Evolutionary conservation across 2,888 invertebrate genomes (phyloP), one percentile per base, ranked within the genome.

Genomic region (Drosophila borborema): DNA sequence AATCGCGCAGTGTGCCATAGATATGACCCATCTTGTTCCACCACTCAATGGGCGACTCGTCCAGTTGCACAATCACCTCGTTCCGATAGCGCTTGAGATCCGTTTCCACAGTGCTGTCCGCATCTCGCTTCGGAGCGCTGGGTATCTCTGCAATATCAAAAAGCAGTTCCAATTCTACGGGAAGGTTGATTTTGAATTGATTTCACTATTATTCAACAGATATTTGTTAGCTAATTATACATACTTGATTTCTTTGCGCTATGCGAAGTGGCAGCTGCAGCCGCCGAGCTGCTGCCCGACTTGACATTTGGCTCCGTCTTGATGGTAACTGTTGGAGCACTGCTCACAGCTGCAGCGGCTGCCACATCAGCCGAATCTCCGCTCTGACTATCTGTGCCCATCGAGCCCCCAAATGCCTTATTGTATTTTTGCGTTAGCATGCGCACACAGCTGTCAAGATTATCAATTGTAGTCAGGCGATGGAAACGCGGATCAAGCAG

Each of bases 401-500:
- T 66, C 1, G 70, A 60, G 8, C 76, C 77, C 1, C 75, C 74
- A 51, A 91, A 87, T 5, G 63, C 64, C 68, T 91, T 89, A 53
- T 85, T 91, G 36, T 89, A 89, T 74, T 90, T 90, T 54, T 84
- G 80, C 18, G 84, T 89, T 43, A 92, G 72, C 70, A 89, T 86
- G 9, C 89, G 82, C 2, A 91, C 65, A 56, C 86, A 90, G 40
- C 74, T 82, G 6, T 73, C 84, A 5, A 88, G 68, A 59, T 91
- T 90, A 3, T 86, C 89, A 36, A 91, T 82, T 54, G 87, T 91
- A 61, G 84, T 92, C 40, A 91, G 68, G 18, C 92, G 91, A 80
- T 91, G 92, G 85, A 92, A 92, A 59, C 92, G 88, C 6, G 93
- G 93, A 82, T 93, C 93, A 31, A 93, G 72, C 74, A 93, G 73